Percentiles rank a stretch among this genome's conserved stretches.
These are phyloP conservation scores for Acanthis flammea DNA, from an alignment of 2,797 vertebrate species.

Conservation along the genomic window DNA sequence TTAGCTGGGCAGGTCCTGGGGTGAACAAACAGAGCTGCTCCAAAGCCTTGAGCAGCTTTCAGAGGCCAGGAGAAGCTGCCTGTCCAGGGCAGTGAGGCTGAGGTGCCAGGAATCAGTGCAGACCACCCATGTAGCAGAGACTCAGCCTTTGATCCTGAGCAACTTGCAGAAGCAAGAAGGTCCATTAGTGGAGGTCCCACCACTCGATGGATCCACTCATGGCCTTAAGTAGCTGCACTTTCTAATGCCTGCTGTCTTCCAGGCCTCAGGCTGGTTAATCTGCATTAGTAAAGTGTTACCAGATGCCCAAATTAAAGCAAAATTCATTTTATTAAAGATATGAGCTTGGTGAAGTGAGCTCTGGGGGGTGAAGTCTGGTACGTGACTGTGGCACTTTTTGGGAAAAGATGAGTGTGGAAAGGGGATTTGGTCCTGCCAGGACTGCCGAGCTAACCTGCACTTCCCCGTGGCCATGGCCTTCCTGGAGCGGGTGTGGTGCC, in stretches of 20 bases:
- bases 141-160: neutral
- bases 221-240: neutral
- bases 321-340: neutral
- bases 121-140: neutral
- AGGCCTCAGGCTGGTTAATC: neutral
- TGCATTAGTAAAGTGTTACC: neutral
- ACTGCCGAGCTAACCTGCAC: rapidly evolving
- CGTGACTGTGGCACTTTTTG: neutral
- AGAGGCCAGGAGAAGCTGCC: neutral
- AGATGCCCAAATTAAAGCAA: neutral
- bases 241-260: neutral
- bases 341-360: neutral
- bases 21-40: neutral
- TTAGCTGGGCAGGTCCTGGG: neutral
- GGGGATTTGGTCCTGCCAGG: neutral
- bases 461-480: rapidly evolving
- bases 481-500: rapidly evolving
- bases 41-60: neutral
- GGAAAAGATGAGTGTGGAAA: neutral
- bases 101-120: neutral
- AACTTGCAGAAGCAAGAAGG: neutral
- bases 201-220: neutral
- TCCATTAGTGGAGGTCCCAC: neutral
- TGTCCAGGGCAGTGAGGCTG: neutral
- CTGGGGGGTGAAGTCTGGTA: neutral